Percentiles rank a stretch among this genome's conserved stretches.
Evolutionary conservation across 1,140 invertebrate species (phyloP).

Genomic region (Eulimnadia texana): DNA sequence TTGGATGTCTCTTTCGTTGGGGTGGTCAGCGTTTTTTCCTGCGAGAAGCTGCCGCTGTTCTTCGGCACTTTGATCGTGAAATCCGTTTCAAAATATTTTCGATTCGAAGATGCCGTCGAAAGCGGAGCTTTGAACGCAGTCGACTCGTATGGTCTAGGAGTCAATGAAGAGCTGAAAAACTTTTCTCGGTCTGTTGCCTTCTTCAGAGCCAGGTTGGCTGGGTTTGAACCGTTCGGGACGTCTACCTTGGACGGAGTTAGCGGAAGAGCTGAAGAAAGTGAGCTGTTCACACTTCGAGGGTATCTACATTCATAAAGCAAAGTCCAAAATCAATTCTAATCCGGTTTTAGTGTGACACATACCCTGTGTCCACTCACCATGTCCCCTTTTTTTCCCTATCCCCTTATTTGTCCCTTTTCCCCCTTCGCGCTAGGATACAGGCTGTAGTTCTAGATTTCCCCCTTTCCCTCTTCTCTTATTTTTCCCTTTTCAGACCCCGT

Average conservation of each 20-base stretch:
- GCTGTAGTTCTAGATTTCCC: no score
- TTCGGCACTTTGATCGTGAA: conserved; percentile 12
- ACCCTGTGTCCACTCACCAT: no score
- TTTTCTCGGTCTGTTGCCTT: not conserved
- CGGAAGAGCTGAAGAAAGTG: not conserved
- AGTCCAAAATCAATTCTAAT: no score
- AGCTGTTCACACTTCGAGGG: no score
- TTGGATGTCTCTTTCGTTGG: not conserved
- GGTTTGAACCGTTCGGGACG: not conserved
- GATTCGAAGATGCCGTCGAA: not conserved
- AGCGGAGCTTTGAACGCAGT: not conserved
- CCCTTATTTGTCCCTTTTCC: no score
- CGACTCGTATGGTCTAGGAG: not conserved
- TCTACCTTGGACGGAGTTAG: not conserved
- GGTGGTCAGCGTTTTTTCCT: conserved; percentile 5
- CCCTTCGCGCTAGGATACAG: no score
- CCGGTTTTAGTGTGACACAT: no score
- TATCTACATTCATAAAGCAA: no score
- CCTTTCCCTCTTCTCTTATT: no score
- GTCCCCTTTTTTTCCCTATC: no score
- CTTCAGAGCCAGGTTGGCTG: not conserved
- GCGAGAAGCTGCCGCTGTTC: conserved; percentile 1
- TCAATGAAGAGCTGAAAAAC: not conserved
- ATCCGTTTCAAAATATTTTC: conserved; percentile 12
- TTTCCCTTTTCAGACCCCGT: no score